A percentile compares a stretch with the other conserved stretches of the same genome.
Conservation (phyloP, 2,113 vertebrate genomes). For the Ochotona curzoniae region DNA sequence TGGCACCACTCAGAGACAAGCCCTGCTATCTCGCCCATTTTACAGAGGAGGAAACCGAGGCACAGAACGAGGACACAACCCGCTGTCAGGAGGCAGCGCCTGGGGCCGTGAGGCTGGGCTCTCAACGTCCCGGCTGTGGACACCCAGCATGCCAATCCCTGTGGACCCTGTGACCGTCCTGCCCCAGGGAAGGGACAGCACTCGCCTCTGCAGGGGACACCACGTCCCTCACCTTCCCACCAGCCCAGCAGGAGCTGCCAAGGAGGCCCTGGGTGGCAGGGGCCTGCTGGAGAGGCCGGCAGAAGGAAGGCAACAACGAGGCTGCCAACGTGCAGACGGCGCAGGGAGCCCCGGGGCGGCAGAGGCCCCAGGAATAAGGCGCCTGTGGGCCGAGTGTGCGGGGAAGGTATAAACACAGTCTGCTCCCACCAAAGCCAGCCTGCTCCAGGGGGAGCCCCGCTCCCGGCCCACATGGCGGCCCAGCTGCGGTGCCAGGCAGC, state of each 20-base stretch:
- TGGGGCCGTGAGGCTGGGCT: neutral
- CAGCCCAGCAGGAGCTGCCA: neutral
- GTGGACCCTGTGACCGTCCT: neutral
- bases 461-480: constrained; percentile 64
- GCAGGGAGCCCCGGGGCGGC: constrained; percentile 54
- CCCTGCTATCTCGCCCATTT: fast-evolving
- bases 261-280: neutral
- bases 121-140: neutral
- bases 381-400: constrained; percentile 59
- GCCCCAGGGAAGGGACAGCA: neutral
- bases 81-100: neutral
- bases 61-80: neutral
- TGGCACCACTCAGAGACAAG: no score
- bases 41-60: neutral
- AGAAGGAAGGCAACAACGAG: neutral
- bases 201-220: neutral
- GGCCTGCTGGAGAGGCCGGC: neutral
- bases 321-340: constrained; percentile 31
- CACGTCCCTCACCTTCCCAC: neutral
- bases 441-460: constrained; percentile 52
- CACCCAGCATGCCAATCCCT: neutral
- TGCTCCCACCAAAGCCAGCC: constrained; percentile 70
- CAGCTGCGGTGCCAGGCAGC: constrained; percentile 25
- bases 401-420: constrained; percentile 76
- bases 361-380: constrained; percentile 58